Evolutionary conservation across 2,113 vertebrate genomes (phyloP).

Genomic region (Macquaria ambigua): DNA sequence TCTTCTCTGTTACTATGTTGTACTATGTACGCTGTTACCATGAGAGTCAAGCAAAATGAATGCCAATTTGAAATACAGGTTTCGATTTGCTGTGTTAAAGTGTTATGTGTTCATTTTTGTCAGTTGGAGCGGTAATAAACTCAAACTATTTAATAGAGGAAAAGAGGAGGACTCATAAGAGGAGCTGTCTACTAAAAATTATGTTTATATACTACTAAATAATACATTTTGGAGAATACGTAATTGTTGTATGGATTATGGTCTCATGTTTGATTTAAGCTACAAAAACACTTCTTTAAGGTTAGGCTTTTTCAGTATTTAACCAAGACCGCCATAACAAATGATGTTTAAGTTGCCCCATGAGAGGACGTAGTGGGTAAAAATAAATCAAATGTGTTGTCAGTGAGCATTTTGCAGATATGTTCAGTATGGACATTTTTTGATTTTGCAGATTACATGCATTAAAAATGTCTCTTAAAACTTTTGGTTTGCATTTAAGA

Average conservation of each 20-base stretch:
- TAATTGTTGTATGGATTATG: not conserved
- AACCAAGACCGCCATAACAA: not conserved
- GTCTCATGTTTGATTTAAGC: not conserved
- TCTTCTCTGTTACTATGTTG: not conserved
- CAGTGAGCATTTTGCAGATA: not conserved
- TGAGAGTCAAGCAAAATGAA: not conserved
- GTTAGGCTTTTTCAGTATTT: not conserved
- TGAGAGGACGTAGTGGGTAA: not conserved
- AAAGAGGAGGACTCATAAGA: not conserved
- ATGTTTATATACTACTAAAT: not conserved
- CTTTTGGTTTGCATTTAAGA: not conserved
- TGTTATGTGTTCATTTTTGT: not conserved
- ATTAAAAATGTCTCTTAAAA: not conserved
- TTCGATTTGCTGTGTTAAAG: not conserved
- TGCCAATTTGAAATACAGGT: not conserved
- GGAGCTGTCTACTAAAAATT: not conserved
- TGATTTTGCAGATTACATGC: not conserved
- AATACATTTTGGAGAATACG: not conserved
- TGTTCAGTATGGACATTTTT: not conserved
- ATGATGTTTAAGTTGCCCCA: not conserved
- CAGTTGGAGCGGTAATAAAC: not conserved
- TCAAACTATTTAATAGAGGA: not conserved
- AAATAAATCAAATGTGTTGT: not conserved
- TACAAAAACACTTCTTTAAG: not conserved
- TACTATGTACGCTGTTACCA: no score